Evolutionary conservation across 2,113 vertebrate genomes (phyloP).

Genomic region (Steatornis caripensis): DNA sequence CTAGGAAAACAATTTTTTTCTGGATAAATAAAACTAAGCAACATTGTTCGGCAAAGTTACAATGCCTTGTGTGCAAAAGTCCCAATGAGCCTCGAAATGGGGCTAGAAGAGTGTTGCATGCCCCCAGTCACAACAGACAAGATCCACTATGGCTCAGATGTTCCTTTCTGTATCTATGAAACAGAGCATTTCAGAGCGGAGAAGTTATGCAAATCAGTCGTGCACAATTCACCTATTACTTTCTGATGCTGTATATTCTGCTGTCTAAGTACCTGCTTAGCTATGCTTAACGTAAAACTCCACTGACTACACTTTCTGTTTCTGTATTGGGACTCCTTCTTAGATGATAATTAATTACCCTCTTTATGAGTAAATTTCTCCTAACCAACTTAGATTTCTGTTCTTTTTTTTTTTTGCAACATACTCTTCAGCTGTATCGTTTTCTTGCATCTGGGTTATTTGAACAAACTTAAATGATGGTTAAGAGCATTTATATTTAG

Average conservation of each 20-base stretch:
- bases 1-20: not conserved
- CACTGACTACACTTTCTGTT: not conserved
- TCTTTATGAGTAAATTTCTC: slow-evolving; percentile 3
- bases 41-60: not conserved
- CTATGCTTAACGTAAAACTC: not conserved
- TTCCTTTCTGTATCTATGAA: not conserved
- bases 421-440: not conserved
- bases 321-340: not conserved
- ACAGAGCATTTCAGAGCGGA: not conserved
- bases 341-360: not conserved
- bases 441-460: not conserved
- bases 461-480: not conserved
- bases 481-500: not conserved
- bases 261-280: not conserved
- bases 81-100: not conserved
- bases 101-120: not conserved
- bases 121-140: not conserved
- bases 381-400: not conserved
- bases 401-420: not conserved
- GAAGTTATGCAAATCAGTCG: not conserved
- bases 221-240: not conserved
- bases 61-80: not conserved
- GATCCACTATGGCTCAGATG: not conserved
- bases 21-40: not conserved
- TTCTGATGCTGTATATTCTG: not conserved